Conservation (phyloP, 2,888 invertebrate species). For the Lordiphosa andalusiaca region DNA sequence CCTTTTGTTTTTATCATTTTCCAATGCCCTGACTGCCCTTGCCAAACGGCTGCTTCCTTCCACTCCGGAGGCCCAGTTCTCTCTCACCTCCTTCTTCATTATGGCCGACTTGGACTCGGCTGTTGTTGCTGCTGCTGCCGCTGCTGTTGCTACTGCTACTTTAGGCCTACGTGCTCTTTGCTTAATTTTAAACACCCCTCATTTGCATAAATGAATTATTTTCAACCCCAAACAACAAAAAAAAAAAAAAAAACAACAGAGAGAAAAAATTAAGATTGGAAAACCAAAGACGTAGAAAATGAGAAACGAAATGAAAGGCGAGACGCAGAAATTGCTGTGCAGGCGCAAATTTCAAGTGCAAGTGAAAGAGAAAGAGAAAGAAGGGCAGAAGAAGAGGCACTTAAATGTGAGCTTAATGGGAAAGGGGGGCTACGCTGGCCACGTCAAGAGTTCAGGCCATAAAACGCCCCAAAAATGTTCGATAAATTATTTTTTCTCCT, state of each 20-base stretch:
- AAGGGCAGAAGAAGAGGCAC: slow-evolving; percentile 41
- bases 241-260: slow-evolving; percentile 44
- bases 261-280: slow-evolving; percentile 27
- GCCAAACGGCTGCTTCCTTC: slow-evolving; percentile 15
- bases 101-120: slow-evolving; percentile 39
- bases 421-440: slow-evolving; percentile 26
- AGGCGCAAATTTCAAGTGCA: slow-evolving; percentile 68
- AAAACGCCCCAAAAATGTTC: slow-evolving; percentile 49
- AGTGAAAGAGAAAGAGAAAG: slow-evolving; percentile 20
- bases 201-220: slow-evolving; percentile 78
- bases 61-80: slow-evolving; percentile 34
- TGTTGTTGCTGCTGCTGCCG: slow-evolving; percentile 18
- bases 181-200: slow-evolving; percentile 76
- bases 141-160: slow-evolving; percentile 50
- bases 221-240: slow-evolving; percentile 75
- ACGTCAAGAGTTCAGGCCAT: slow-evolving; percentile 64
- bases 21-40: slow-evolving; percentile 53
- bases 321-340: slow-evolving; percentile 57
- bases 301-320: slow-evolving; percentile 53
- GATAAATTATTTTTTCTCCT: slow-evolving; percentile 48
- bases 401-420: slow-evolving; percentile 70
- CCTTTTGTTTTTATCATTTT: slow-evolving; percentile 72
- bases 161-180: slow-evolving; percentile 73
- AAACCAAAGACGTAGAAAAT: slow-evolving; percentile 35
- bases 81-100: slow-evolving; percentile 52